Evolutionary conservation across 2,113 vertebrate genomes (phyloP), one percentile per base, ranked within the genome.

Genomic region (Pterocles burchelli): DNA sequence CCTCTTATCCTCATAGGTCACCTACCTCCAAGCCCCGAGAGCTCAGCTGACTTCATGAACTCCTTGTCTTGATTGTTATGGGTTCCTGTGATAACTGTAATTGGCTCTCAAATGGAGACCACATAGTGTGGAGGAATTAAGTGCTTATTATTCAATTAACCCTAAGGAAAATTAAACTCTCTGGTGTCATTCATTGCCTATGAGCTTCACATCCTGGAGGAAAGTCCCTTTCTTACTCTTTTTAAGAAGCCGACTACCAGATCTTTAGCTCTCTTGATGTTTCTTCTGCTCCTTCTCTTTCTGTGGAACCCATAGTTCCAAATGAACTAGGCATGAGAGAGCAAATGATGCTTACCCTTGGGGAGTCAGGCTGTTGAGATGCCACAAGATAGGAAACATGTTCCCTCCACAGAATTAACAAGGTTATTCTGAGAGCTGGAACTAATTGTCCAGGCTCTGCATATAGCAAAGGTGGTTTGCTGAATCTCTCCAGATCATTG

Each of bases 301-400:
- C 36, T 63, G 25, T 71, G 52, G 51, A 90, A 67, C 1, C 2
- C 12, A 14, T 6, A 73, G 18, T n/a, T 78, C 12, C 28, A 85
- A 85, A 75, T 28, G 7, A 92, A 49, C n/a, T 26, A 33, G 28
- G 8, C 16, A 58, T 7, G 9, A 72, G 22, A 65, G 17, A 4
- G n/a, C 13, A 84, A 84, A 61, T 77, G 31, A 11, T 13, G 7
- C 31, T 88, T 38, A 41, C 21, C 9, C 80, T 38, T 59, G 26
- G 58, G 24, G 8, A 78, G 7, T 31, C 18, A 55, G n/a, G 71
- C 54, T 83, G 62, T 21, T 46, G 22, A 83, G 49, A 29, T 34
- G 13, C 6, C 15, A 17, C 7, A n/a, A 65, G 33, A 54, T 10
- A 82, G 19, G 67, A 95, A 83, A 51, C 6, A 6, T 0, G 0